Conservation (phyloP, 2,113 vertebrate genomes). For the Muscicapa adusta region DNA sequence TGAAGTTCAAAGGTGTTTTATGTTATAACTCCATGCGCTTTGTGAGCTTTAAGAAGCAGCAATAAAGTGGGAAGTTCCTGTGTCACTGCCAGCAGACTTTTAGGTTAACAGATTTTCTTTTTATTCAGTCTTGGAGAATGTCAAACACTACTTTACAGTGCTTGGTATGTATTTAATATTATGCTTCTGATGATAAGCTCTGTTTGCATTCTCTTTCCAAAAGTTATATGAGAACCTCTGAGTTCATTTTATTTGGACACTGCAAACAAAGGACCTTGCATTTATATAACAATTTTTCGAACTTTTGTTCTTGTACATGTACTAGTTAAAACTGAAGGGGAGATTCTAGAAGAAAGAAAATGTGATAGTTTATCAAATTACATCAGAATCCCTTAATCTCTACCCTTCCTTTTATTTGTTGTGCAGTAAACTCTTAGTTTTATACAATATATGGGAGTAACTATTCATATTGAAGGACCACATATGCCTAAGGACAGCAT, state of each 20-base stretch:
- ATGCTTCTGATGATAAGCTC: not conserved
- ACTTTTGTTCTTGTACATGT: not conserved
- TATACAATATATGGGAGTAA: not conserved
- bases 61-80: not conserved
- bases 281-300: not conserved
- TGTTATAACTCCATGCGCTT: not conserved
- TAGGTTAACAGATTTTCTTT: not conserved
- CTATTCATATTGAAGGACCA: not conserved
- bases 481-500: not conserved
- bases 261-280: not conserved
- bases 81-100: not conserved
- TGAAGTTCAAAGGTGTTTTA: slow-evolving; percentile 21
- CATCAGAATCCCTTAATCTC: not conserved
- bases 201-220: not conserved
- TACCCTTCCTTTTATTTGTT: not conserved
- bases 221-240: not conserved
- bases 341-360: not conserved
- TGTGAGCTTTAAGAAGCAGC: not conserved
- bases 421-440: not conserved
- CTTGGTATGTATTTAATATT: not conserved
- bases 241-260: not conserved
- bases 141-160: not conserved
- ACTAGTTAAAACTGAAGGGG: not conserved
- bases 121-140: not conserved
- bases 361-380: not conserved